Evolutionary conservation across 2,797 vertebrate species (phyloP).

Genomic region (Euthynnus affinis): DNA sequence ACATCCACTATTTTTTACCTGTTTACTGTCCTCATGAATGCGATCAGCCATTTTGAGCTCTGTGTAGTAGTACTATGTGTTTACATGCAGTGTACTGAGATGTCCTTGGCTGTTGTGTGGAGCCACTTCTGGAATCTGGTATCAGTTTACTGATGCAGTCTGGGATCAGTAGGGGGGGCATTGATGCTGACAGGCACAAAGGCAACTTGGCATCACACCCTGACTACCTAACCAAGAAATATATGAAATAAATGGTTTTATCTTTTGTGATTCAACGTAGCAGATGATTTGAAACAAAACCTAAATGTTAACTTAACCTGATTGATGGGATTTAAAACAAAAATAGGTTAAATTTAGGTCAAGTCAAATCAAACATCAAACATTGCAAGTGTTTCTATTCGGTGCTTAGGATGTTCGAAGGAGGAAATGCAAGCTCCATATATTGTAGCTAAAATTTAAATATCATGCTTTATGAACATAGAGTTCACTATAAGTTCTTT

Average conservation of each 20-base stretch:
- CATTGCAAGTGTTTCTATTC: too few species aligned
- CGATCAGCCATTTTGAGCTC: conserved; percentile 58
- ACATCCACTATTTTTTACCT: not conserved
- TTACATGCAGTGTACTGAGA: conserved; percentile 77
- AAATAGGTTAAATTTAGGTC: not conserved
- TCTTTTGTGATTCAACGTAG: conserved; percentile 7
- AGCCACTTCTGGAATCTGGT: conserved; percentile 83
- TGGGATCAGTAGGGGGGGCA: conserved; percentile 54
- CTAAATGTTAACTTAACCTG: not conserved
- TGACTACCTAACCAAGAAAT: conserved; percentile 21
- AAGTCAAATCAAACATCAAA: too few species aligned
- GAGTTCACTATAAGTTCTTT: too few species aligned
- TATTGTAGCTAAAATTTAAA: not conserved
- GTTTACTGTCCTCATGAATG: conserved; percentile 12
- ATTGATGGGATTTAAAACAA: not conserved
- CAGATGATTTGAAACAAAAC: conserved; percentile 15
- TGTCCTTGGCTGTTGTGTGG: conserved; percentile 80
- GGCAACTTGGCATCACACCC: conserved; percentile 54
- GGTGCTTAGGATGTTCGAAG: not conserved
- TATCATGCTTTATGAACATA: not conserved
- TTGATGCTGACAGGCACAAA: conserved; percentile 60
- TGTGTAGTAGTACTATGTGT: conserved; percentile 74
- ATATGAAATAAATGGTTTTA: conserved; percentile 9
- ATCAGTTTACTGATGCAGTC: conserved; percentile 84
- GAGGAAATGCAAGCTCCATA: not conserved